Conservation (phyloP, 2,113 vertebrate genomes). For the Python bivittatus region DNA sequence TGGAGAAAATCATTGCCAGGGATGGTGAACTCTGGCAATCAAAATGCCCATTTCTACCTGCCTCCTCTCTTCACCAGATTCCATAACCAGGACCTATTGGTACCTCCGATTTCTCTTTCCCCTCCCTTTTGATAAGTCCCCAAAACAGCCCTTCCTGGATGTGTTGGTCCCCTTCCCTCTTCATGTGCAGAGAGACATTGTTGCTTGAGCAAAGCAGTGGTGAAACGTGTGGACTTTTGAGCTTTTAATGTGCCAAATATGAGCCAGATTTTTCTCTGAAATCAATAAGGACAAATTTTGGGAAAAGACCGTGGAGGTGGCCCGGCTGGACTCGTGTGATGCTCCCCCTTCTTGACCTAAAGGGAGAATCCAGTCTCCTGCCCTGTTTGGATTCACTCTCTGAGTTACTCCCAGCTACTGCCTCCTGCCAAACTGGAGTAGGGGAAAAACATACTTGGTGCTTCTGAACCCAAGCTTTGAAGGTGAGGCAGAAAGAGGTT, state of each 20-base stretch:
- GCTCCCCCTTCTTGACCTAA: too few relatives aligned
- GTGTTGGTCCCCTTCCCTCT: neutral
- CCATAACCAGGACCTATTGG: neutral
- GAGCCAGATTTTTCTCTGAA: conserved; percentile 4
- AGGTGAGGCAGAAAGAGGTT: neutral
- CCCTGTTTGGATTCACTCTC: neutral
- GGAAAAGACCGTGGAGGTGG: neutral
- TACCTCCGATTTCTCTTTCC: neutral
- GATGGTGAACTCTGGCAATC: neutral
- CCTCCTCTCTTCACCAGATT: neutral
- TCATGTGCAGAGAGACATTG: too few relatives aligned
- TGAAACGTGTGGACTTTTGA: neutral
- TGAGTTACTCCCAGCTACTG: neutral
- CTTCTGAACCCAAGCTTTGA: neutral
- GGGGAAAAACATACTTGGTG: neutral
- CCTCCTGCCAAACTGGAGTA: neutral
- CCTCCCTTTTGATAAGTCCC: too few relatives aligned
- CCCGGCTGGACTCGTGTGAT: neutral
- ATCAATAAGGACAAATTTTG: neutral
- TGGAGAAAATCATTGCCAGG: neutral
- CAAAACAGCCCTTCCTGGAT: neutral
- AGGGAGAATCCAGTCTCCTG: neutral
- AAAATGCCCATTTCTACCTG: neutral
- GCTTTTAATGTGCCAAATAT: conserved; percentile 35
- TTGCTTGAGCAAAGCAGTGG: neutral